Evolutionary conservation across 2,888 invertebrate species (phyloP), one percentile per base, ranked within the genome.

Genomic region (Poecilus cupreus): DNA sequence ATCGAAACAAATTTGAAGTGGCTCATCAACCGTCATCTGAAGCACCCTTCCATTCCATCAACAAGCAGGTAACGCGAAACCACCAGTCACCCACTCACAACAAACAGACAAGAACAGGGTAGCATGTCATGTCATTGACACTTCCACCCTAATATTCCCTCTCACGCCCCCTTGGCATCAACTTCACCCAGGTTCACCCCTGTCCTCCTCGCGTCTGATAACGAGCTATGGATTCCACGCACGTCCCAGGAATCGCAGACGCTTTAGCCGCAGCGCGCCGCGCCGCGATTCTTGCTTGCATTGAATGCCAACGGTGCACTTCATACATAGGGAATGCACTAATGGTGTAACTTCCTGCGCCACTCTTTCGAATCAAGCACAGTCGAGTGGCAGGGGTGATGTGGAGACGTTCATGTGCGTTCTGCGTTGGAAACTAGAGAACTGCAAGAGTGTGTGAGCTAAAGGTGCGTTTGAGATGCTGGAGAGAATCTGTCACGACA

Each of bases 181-280:
- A 5, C 4, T 32, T 32, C 32, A 32, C 32, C 4, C 32, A 2
- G n/a, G n/a, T n/a, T n/a, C n/a, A 32, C 32, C 70, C n/a, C 13
- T n/a, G 18, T 3, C 24, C 60, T 2, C 26, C 26, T n/a, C n/a
- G 5, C 60, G 13, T 49, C 54, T 80, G 82, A 83, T 83, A 83
- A 83, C 83, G 83, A 83, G 83, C 82, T 83, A 76, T 78, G 80
- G 82, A 83, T 83, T 82, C 83, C 70, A 46, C 54, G 70, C 82
- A 83, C 83, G 83, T 83, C 39, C 77, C 43, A 60, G 32, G 82
- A 83, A 83, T 82, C 80, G 82, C 49, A 39, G 26, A 24, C 64
- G 32, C 64, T 68, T 68, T 82, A 64, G 37, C 60, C 64, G 57
- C 57, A 20, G 11, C 18, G 18, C 20, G 39, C 10, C 16, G 39